These are phyloP conservation scores for Heliconius himera DNA, from an alignment of 1,140 invertebrate species.

Conservation along the genomic window DNA sequence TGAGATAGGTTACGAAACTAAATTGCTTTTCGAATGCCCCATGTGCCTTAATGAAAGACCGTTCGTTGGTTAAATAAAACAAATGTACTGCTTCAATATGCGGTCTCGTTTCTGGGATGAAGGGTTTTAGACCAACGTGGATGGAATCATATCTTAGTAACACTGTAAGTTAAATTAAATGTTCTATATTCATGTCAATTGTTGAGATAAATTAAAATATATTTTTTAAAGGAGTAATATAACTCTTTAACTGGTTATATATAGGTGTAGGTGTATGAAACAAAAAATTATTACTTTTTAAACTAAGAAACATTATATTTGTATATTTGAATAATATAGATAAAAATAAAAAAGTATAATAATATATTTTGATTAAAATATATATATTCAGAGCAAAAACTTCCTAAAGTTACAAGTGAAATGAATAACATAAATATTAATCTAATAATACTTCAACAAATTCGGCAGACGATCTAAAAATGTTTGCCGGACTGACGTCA, in stretches of 20 bases:
- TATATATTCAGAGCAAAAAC: background rate
- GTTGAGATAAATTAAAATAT: constrained; percentile 1
- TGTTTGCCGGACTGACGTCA: constrained; percentile 44
- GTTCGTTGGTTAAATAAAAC: constrained; percentile 41
- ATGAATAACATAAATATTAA: constrained; percentile 30
- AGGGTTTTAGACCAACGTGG: background rate
- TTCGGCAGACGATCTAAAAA: constrained; percentile 43
- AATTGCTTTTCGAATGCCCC: constrained; percentile 50
- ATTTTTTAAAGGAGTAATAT: no score
- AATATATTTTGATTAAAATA: no score
- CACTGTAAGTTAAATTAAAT: background rate
- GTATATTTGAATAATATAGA: no score
- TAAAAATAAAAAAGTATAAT: no score
- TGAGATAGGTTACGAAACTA: constrained; percentile 49
- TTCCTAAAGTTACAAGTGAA: background rate
- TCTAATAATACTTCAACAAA: constrained; percentile 39
- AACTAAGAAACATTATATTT: background rate
- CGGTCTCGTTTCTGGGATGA: background rate
- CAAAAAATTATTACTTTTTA: background rate
- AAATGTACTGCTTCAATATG: constrained; percentile 40
- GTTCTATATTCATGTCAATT: background rate
- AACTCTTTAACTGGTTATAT: no score
- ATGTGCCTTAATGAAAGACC: constrained; percentile 44
- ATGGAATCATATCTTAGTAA: background rate
- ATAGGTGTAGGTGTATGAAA: no score